These are phyloP conservation scores for Alcedo quadribrachys DNA, from an alignment of 2,797 vertebrate species.

Conservation along the genomic window DNA sequence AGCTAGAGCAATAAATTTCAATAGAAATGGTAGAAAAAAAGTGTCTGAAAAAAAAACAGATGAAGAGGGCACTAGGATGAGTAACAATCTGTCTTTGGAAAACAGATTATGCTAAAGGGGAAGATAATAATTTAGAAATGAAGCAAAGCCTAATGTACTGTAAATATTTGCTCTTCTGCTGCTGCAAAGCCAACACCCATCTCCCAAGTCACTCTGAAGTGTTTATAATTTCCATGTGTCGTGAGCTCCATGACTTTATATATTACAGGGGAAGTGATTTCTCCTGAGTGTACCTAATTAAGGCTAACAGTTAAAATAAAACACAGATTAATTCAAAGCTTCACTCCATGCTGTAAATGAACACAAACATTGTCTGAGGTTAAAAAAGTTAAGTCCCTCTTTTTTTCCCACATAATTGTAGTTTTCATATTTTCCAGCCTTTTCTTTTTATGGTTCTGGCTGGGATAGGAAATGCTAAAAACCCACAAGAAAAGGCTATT, in stretches of 20 bases:
- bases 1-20: neutral
- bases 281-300: constrained; percentile 54
- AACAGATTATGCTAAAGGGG: constrained; percentile 34
- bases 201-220: constrained; percentile 56
- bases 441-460: constrained; percentile 61
- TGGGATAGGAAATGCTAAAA: constrained; percentile 60
- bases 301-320: constrained; percentile 63
- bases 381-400: constrained; percentile 38
- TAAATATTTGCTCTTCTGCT: constrained; percentile 66
- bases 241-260: neutral
- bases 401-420: constrained; percentile 49
- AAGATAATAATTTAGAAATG: constrained; percentile 56
- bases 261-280: constrained; percentile 49
- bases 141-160: constrained; percentile 28
- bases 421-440: constrained; percentile 63
- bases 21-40: neutral
- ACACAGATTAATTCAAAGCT: constrained; percentile 44
- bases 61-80: neutral
- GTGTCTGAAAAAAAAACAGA: neutral
- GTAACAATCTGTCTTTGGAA: constrained; percentile 8
- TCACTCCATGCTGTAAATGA: neutral
- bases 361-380: constrained; percentile 36
- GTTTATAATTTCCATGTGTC: constrained; percentile 69
- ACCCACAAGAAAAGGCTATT: constrained; percentile 66
- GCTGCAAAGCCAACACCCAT: constrained; percentile 56